phyloP scores from a whole-genome alignment of 2,888 invertebrate genomes.

The Heteromurus nitidus region DNA sequence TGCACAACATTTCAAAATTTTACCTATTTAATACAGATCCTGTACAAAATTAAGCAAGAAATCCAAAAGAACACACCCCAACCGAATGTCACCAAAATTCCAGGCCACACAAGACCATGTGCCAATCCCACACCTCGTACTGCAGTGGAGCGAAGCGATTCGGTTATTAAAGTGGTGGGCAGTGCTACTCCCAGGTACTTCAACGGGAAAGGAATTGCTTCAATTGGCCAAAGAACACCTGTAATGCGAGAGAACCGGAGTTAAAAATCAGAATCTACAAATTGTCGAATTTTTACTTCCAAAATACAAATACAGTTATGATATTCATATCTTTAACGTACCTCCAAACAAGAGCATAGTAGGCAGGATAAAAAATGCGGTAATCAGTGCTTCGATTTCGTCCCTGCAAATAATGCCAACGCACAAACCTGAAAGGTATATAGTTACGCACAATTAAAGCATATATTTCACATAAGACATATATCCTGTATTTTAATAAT shows the following conservation, averaged over 20 bases:
- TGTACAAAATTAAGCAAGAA: constrained; percentile 13
- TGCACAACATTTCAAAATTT: background rate
- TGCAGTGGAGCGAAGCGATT: constrained; percentile 11
- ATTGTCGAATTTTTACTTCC: background rate
- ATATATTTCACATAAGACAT: background rate
- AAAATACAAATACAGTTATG: background rate
- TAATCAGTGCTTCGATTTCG: constrained; percentile 10
- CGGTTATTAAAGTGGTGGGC: constrained; percentile 10
- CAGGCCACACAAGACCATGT: constrained; percentile 83
- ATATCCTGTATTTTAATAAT: background rate
- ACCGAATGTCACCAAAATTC: constrained; percentile 77
- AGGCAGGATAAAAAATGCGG: constrained; percentile 4
- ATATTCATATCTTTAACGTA: background rate
- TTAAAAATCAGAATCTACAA: constrained; percentile 8
- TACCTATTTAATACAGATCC: constrained; percentile 31
- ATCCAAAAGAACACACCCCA: constrained; percentile 49
- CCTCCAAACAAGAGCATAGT: constrained; percentile 28
- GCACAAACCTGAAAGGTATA: constrained; percentile 19
- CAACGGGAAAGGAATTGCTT: background rate
- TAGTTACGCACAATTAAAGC: too few relatives aligned
- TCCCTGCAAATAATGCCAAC: constrained; percentile 6
- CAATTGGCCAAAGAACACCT: constrained; percentile 33
- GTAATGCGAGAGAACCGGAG: background rate
- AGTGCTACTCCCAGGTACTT: background rate
- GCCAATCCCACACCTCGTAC: constrained; percentile 79